A percentile compares a stretch with the other conserved stretches of the same genome.
These are phyloP conservation scores for Xenus cinereus DNA, from an alignment of 2,113 vertebrate species.

Conservation along the genomic window DNA sequence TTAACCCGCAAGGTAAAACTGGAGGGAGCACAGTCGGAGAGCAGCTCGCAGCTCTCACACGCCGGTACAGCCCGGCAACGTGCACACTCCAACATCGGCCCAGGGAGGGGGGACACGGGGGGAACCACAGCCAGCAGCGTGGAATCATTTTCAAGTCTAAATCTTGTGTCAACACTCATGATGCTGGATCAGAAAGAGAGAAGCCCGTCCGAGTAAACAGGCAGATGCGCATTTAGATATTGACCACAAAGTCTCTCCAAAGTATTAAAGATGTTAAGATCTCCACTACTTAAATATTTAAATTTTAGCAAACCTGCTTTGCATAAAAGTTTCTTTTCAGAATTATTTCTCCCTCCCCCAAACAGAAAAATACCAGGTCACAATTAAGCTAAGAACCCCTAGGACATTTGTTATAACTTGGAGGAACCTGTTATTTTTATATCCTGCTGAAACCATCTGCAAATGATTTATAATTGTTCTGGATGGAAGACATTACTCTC, in stretches of 20 bases:
- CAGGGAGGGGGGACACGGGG: rapidly evolving
- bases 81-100: not conserved
- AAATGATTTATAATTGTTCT: conserved; percentile 37
- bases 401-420: not conserved
- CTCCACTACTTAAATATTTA: not conserved
- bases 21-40: not conserved
- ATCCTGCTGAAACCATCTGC: conserved; percentile 29
- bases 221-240: not conserved
- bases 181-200: not conserved
- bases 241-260: not conserved
- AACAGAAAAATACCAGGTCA: not conserved
- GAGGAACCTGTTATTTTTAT: conserved; percentile 31
- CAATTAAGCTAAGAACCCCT: not conserved
- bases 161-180: not conserved
- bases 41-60: not conserved
- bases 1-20: not conserved
- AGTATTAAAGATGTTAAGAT: not conserved
- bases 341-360: not conserved
- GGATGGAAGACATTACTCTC: not conserved
- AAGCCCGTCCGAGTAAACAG: not conserved
- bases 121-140: not conserved
- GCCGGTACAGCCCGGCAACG: not conserved
- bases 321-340: not conserved
- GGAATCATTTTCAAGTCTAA: not conserved
- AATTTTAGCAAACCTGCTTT: not conserved